A percentile compares a stretch with the other conserved stretches of the same genome.
phyloP scores from a whole-genome alignment of 1,140 invertebrate genomes.

The Diabrotica virgifera region DNA sequence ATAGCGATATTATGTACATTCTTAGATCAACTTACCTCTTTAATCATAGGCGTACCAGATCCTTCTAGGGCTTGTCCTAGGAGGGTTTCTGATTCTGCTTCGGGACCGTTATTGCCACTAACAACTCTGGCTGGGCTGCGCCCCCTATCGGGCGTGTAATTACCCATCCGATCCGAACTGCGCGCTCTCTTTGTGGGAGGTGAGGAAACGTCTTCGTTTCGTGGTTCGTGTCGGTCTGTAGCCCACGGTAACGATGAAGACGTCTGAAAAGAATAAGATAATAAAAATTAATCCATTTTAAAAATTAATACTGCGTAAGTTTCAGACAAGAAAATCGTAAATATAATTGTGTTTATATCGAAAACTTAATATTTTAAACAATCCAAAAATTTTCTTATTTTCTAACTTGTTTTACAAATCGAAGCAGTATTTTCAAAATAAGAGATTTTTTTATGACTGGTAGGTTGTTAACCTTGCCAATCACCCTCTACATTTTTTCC shows the following conservation, averaged over 20 bases:
- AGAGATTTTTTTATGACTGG: no score
- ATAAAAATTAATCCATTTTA: not conserved
- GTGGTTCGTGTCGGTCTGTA: slow-evolving; percentile 48
- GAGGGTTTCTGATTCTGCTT: slow-evolving; percentile 68
- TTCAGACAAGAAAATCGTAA: not conserved
- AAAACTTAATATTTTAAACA: not conserved
- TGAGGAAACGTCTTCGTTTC: slow-evolving; percentile 50
- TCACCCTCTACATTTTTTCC: no score
- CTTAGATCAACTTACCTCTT: slow-evolving; percentile 36
- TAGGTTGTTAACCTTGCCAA: no score
- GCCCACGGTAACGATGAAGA: slow-evolving; percentile 53
- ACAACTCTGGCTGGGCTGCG: slow-evolving; percentile 50
- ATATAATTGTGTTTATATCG: no score
- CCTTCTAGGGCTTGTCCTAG: slow-evolving; percentile 72
- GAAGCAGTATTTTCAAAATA: no score
- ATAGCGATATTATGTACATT: no score
- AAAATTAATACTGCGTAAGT: no score
- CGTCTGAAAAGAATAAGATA: slow-evolving; percentile 28
- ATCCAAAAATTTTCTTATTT: no score
- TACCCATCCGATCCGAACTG: slow-evolving; percentile 45
- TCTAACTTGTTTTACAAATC: no score
- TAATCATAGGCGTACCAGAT: slow-evolving; percentile 56
- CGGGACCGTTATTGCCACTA: slow-evolving; percentile 49
- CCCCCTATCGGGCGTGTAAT: slow-evolving; percentile 37
- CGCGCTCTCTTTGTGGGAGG: slow-evolving; percentile 57